Evolutionary conservation across 2,797 vertebrate species (phyloP).

Genomic region (Leptoclinus maculatus): DNA sequence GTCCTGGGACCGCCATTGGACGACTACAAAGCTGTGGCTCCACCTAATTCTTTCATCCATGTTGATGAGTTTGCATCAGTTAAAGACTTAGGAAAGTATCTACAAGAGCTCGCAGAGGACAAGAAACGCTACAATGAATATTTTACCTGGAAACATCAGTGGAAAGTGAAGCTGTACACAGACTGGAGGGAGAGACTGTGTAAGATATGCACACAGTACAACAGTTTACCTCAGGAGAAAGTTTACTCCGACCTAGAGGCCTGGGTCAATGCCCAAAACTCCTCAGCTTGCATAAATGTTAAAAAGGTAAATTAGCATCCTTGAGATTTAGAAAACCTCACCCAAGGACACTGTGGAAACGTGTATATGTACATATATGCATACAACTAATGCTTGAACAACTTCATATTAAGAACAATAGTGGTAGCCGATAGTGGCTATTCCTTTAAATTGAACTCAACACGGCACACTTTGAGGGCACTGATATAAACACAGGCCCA

Average conservation of each 20-base stretch:
- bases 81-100: conserved; percentile 82
- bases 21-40: conserved; percentile 88
- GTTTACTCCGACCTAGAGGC: conserved; percentile 82
- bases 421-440: too few species aligned
- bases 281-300: neutral
- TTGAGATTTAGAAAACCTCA: neutral
- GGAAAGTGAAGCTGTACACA: conserved; percentile 78
- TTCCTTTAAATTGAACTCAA: neutral
- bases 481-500: neutral
- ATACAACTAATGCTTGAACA: neutral
- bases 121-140: conserved; percentile 82
- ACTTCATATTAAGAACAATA: neutral
- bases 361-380: neutral
- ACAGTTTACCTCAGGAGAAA: conserved; percentile 71
- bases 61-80: conserved; percentile 88
- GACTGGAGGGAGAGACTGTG: conserved; percentile 93
- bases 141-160: conserved; percentile 84
- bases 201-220: conserved; percentile 82
- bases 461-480: neutral
- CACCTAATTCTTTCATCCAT: conserved; percentile 90
- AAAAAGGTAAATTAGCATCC: neutral
- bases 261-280: conserved; percentile 74
- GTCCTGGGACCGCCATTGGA: conserved; percentile 87
- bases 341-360: neutral
- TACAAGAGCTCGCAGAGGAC: conserved; percentile 80